Conservation (phyloP, 2,888 invertebrate species). For the Phymatocera aterrima region DNA sequence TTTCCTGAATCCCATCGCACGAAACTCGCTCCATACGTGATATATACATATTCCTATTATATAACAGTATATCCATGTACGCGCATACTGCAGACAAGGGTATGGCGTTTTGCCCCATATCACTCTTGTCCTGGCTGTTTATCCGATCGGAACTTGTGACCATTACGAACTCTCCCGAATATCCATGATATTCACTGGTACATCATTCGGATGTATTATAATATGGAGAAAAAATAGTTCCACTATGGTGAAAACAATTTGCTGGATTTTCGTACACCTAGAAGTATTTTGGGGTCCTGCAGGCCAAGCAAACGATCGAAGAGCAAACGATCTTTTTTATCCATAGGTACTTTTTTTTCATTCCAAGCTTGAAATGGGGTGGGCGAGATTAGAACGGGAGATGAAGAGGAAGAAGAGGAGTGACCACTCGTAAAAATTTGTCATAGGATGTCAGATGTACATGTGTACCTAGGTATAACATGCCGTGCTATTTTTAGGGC, state of each 20-base stretch:
- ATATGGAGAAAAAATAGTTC: not conserved
- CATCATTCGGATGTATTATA: not conserved
- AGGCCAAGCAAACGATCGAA: not conserved
- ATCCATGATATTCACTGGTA: conserved; percentile 21
- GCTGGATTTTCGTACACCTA: not conserved
- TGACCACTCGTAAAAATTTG: conserved; percentile 39
- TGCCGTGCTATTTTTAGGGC: not conserved
- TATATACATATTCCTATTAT: conserved; percentile 16
- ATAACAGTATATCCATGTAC: no score
- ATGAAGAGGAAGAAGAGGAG: not conserved
- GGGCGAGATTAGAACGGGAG: not conserved
- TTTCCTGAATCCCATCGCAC: conserved; percentile 1
- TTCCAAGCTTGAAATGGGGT: not conserved
- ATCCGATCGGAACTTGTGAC: conserved; percentile 42
- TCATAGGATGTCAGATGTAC: not conserved
- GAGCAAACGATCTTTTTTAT: not conserved
- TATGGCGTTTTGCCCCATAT: conserved; percentile 26
- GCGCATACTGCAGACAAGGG: conserved; percentile 30
- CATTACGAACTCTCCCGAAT: conserved; percentile 35
- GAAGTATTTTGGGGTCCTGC: not conserved
- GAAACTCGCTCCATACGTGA: conserved; percentile 7
- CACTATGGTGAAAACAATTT: not conserved
- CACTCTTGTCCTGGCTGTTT: conserved; percentile 25
- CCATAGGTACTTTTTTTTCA: not conserved
- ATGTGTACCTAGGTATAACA: not conserved